Conservation (phyloP, 35 echinoderm and acorn worm genomes). For the Nesometra sesokonis region DNA sequence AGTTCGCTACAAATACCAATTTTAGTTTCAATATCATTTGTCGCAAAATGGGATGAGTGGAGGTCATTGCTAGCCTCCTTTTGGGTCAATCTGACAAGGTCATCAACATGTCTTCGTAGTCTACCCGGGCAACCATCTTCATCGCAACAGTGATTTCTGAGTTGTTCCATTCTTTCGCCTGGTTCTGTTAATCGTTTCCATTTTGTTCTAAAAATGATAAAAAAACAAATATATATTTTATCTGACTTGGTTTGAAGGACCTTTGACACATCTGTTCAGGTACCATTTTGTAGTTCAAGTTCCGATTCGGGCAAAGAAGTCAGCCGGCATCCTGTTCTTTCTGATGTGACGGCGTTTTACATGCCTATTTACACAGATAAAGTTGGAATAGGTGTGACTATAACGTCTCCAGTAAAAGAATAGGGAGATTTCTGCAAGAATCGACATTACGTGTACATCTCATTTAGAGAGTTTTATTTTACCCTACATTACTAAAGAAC, state of each 20-base stretch:
- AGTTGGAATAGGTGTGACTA: too few species aligned
- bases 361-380: too few species aligned
- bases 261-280: too few species aligned
- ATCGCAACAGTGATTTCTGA: conserved; percentile 51
- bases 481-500: too few species aligned
- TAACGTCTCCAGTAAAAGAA: too few species aligned
- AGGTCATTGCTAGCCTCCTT: not conserved
- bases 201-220: conserved; percentile 37
- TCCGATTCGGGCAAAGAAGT: too few species aligned
- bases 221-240: not conserved
- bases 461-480: too few species aligned
- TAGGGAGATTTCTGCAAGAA: too few species aligned
- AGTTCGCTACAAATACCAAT: not conserved
- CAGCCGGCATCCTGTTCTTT: too few species aligned
- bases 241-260: not conserved
- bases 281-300: not conserved
- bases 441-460: too few species aligned
- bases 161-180: conserved; percentile 58
- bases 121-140: conserved; percentile 68
- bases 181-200: conserved; percentile 69
- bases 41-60: not conserved
- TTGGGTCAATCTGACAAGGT: not conserved
- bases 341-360: too few species aligned
- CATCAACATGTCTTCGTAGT: conserved; percentile 43
- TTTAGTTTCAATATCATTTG: not conserved